A percentile compares a stretch with the other conserved stretches of the same genome.
Conservation (phyloP, 2,888 invertebrate genomes). For the Campaea margaritaria region DNA sequence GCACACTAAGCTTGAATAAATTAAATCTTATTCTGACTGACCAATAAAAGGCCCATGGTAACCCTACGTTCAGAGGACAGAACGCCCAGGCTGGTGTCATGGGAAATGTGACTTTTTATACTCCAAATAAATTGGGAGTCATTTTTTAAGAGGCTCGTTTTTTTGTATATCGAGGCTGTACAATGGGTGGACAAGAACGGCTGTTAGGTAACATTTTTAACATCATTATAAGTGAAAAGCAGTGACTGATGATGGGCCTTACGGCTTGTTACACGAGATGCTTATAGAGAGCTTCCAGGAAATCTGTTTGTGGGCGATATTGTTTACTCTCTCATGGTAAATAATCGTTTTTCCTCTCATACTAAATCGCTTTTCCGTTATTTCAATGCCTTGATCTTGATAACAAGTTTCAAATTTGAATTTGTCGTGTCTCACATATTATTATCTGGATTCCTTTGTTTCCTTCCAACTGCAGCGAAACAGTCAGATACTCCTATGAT, state of each 20-base stretch:
- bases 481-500: too few relatives aligned
- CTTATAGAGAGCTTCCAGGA: slow-evolving; percentile 52
- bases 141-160: slow-evolving; percentile 77
- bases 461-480: too few relatives aligned
- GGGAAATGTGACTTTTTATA: slow-evolving; percentile 80
- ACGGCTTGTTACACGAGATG: slow-evolving; percentile 50
- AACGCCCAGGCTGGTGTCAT: slow-evolving; percentile 78
- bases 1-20: too few relatives aligned
- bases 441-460: too few relatives aligned
- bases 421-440: too few relatives aligned
- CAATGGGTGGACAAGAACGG: slow-evolving; percentile 82
- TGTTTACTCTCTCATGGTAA: slow-evolving; percentile 28
- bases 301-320: slow-evolving; percentile 35
- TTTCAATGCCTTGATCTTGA: slow-evolving; percentile 10
- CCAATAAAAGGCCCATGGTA: slow-evolving; percentile 15
- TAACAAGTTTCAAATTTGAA: slow-evolving; percentile 1
- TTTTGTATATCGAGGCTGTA: slow-evolving; percentile 73
- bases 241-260: slow-evolving; percentile 72
- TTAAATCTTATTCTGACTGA: slow-evolving; percentile 21
- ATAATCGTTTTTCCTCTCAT: slow-evolving; percentile 27
- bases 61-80: slow-evolving; percentile 39
- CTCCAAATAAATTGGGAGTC: slow-evolving; percentile 82
- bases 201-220: slow-evolving; percentile 83
- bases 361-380: slow-evolving; percentile 28
- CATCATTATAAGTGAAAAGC: slow-evolving; percentile 84